These are phyloP conservation scores for Moxostoma hubbsi DNA, from an alignment of 2,797 vertebrate species.

Conservation along the genomic window DNA sequence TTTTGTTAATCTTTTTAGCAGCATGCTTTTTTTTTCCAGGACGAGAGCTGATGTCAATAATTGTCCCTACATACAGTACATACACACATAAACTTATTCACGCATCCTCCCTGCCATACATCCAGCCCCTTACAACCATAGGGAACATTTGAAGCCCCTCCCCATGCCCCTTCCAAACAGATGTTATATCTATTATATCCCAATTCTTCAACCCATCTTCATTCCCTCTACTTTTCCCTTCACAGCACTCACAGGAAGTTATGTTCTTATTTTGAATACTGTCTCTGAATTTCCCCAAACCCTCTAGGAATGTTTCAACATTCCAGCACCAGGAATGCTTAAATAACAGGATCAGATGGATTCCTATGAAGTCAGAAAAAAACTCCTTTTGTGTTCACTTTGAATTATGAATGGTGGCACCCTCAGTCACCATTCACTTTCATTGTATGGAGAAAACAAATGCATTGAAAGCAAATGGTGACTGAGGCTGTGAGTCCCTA, in stretches of 20 bases:
- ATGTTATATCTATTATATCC: conserved; percentile 35
- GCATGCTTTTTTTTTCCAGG: neutral
- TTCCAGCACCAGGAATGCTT: conserved; percentile 32
- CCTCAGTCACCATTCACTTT: too few relatives aligned
- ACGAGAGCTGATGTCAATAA: neutral
- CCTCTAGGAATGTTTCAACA: conserved; percentile 37
- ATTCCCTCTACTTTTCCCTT: conserved; percentile 6
- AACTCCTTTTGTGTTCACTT: too few relatives aligned
- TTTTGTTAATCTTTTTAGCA: neutral
- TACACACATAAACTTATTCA: neutral
- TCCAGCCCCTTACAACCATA: conserved; percentile 17
- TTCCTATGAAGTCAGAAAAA: conserved; percentile 8
- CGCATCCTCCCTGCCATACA: neutral
- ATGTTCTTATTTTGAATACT: neutral
- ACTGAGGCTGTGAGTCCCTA: too few relatives aligned
- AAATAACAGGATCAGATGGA: conserved; percentile 30
- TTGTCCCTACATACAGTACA: neutral
- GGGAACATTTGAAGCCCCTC: neutral
- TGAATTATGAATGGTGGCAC: too few relatives aligned
- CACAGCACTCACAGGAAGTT: conserved; percentile 12
- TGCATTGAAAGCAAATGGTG: too few relatives aligned
- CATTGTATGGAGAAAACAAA: too few relatives aligned
- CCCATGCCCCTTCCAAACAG: conserved; percentile 23
- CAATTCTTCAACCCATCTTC: conserved; percentile 7
- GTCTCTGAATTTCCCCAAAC: neutral